These are phyloP conservation scores for Latrodectus elegans DNA, from an alignment of 2,888 invertebrate genomes.

Conservation along the genomic window DNA sequence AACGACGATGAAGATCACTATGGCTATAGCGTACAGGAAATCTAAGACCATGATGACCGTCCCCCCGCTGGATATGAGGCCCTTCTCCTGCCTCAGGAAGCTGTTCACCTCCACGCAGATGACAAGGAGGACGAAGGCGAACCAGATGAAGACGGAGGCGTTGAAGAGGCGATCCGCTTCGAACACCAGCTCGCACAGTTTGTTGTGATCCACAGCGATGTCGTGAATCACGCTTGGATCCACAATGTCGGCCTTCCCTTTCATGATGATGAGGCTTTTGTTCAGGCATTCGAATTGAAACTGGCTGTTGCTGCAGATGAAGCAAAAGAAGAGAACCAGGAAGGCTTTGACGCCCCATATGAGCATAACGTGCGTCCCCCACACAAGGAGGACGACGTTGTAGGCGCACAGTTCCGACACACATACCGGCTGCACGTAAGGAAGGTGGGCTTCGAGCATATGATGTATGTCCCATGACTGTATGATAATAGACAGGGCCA, in stretches of 20 bases:
- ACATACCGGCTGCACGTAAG: constrained; percentile 63
- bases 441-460: constrained; percentile 65
- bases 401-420: constrained; percentile 58
- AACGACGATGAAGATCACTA: constrained; percentile 60
- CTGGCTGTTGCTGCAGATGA: constrained; percentile 64
- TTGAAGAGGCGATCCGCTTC: constrained; percentile 63
- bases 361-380: constrained; percentile 66
- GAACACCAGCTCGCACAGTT: constrained; percentile 64
- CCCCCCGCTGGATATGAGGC: constrained; percentile 62
- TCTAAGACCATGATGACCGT: constrained; percentile 67
- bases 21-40: constrained; percentile 67
- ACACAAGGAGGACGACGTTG: constrained; percentile 62
- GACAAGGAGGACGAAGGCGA: constrained; percentile 60
- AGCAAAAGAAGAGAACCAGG: constrained; percentile 65
- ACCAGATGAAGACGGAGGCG: constrained; percentile 65
- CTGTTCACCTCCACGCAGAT: constrained; percentile 67
- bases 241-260: constrained; percentile 57
- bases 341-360: constrained; percentile 66
- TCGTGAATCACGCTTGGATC: constrained; percentile 52
- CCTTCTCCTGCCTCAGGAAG: constrained; percentile 64
- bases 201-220: constrained; percentile 65
- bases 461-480: constrained; percentile 68
- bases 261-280: constrained; percentile 59
- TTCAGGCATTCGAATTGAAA: constrained; percentile 67
- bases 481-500: constrained; percentile 65